phyloP scores from a whole-genome alignment of 2,113 vertebrate species.

The Poicephalus meyeri region DNA sequence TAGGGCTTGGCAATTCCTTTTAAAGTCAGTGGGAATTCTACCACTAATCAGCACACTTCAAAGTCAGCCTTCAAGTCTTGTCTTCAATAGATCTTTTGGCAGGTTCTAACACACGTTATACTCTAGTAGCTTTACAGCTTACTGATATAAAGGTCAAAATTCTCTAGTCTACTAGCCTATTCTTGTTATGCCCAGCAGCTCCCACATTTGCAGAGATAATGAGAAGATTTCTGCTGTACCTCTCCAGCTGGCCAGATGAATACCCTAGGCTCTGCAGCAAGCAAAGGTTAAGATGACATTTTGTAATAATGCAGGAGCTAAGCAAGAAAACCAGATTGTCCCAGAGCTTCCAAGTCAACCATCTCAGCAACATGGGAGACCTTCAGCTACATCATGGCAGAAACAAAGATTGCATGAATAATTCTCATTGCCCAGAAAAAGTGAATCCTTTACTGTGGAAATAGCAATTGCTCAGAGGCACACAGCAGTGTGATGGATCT shows the following conservation, averaged over 20 bases:
- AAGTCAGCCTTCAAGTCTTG: not conserved
- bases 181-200: not conserved
- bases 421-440: not conserved
- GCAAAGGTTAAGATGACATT: not conserved
- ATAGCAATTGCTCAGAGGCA: rapidly evolving
- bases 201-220: not conserved
- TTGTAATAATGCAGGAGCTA: not conserved
- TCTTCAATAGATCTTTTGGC: not conserved
- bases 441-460: not conserved
- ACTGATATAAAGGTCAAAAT: not conserved
- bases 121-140: not conserved
- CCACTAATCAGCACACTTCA: not conserved
- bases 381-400: not conserved
- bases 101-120: not conserved
- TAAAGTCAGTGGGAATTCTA: not conserved
- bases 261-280: not conserved
- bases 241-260: not conserved
- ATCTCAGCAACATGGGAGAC: not conserved
- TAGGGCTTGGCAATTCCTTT: not conserved
- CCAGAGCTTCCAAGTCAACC: not conserved
- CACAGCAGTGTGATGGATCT: not conserved
- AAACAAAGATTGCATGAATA: not conserved
- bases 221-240: not conserved
- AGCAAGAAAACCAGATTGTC: not conserved
- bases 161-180: not conserved